Evolutionary conservation across 1,140 invertebrate species (phyloP).

Genomic region (Nilaparvata lugens): DNA sequence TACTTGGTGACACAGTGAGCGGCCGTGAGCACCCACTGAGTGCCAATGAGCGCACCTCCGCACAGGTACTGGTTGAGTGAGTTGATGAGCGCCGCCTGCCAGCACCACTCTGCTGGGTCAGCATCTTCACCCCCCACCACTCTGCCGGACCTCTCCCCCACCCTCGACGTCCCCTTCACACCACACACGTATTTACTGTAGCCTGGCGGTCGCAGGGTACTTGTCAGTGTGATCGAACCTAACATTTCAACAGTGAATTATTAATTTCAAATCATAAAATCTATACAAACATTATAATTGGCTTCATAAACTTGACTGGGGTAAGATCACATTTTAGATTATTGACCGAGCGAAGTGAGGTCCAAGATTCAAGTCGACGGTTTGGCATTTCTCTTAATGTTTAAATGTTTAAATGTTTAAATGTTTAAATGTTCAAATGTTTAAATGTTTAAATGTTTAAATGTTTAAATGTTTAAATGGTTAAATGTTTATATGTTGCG

Average conservation of each 20-base stretch:
- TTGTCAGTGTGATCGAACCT: conserved; percentile 11
- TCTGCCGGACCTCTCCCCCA: conserved; percentile 38
- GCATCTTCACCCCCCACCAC: conserved; percentile 89
- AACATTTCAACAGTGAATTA: not conserved
- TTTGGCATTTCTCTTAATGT: too few relatives aligned
- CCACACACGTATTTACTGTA: conserved; percentile 89
- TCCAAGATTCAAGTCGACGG: too few relatives aligned
- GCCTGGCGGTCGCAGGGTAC: conserved; percentile 52
- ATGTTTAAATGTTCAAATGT: too few relatives aligned
- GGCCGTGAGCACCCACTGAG: conserved; percentile 89
- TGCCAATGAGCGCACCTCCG: conserved; percentile 87
- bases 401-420: too few relatives aligned
- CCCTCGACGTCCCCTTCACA: conserved; percentile 57
- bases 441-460: too few relatives aligned
- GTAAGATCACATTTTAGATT: too few relatives aligned
- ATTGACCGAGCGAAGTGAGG: too few relatives aligned
- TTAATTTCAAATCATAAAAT: too few relatives aligned
- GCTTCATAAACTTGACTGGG: too few relatives aligned
- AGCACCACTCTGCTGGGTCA: conserved; percentile 86
- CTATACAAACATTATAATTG: too few relatives aligned
- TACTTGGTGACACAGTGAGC: conserved; percentile 94
- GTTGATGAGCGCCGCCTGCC: conserved; percentile 91
- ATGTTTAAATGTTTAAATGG: too few relatives aligned
- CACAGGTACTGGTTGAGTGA: conserved; percentile 91
- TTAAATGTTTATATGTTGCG: too few relatives aligned